Base-by-base conservation (phyloP, 2,797 vertebrate genomes). In the Sebastes vulpes region DNA sequence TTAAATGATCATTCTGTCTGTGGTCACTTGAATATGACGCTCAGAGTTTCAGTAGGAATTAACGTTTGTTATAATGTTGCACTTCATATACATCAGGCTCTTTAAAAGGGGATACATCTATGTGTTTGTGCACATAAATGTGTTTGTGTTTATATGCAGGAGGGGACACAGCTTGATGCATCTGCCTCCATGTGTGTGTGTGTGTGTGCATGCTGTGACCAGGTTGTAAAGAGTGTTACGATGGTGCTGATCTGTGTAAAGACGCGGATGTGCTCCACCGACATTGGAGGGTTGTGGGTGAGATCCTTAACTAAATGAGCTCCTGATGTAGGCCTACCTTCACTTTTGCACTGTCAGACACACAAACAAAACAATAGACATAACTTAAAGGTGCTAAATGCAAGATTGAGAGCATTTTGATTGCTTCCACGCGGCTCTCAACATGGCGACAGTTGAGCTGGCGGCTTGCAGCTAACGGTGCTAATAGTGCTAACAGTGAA, bases 291-390 rank as follows among this genome's bases (percentile, higher is more conserved):
- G 42, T 32, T 75, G 76, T 16, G 75, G 70, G 79, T 16, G 60
- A 48, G 38, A 75, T 83, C 65, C 32, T 93, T 86, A 89, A 84
- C 26, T 65, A 84, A 91, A 91, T 80, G 48, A 69, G 75, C 77
- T 90, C 84, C 84, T 88, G 70, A 84, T 91, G 81, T 79, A 42
- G 38, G 14, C 38, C 38, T 42, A 65, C 11, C 50, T 65, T 74
- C 9, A 31, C 9, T 21, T 70, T 46, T 68, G 18, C 31, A 59
- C 56, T 31, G 21, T 79, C 35, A 50, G 32, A 57, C 54, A 21
- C 20, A 58, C 28, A 50, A 8, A 70, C 53, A 56, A 58, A 80
- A 16, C 14, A 11, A 23, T 3, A 38, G 14, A 42, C 54, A 29
- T 28, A 25, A 11, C 6, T 61, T 16, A 46, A 46, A 46, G 42